Base-by-base conservation (phyloP, 2,888 invertebrate genomes). In the Papilio demoleus region DNA sequence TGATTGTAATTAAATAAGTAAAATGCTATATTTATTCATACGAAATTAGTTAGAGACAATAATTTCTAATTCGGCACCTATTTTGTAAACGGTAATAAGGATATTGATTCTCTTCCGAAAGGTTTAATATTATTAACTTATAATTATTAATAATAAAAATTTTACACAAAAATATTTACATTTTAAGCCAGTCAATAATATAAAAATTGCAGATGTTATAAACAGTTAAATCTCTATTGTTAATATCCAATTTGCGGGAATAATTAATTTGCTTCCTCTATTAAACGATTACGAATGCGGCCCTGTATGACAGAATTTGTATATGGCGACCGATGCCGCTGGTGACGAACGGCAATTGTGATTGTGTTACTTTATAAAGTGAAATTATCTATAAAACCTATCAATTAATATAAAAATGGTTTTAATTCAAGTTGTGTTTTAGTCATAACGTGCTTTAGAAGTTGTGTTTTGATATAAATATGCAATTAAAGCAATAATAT, bases 261-360 rank as follows among this genome's bases (percentile, higher is more conserved):
- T 22, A 47, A 47, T 12, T 22, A 27, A n/a, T n/a, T 53, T n/a
- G 2, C 27, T 22, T n/a, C n/a, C 11, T 50, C 5, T n/a, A 53
- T n/a, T 31, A 3, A n/a, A 31, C n/a, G 31, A 58, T 47, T 53
- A 14, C 59, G 45, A 87, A 73, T 90, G 60, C 88, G 81, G 53
- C 86, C 81, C 92, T 91, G 91, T 75, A 72, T 70, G 73, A 72
- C 78, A 81, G 85, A 87, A 88, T 88, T 88, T 83, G 87, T 87
- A 85, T 88, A 90, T 90, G 90, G 91, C 91, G 90, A 84, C 86
- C 85, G 82, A 88, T 85, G 88, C 85, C 84, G 80, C 80, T 80
- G 81, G 84, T 88, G 84, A 87, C 79, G 85, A 85, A 82, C 82
- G 80, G 78, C 82, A 71, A 72, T 81, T 82, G 88, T 86, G 86